Percentiles rank a stretch among this genome's conserved stretches.
phyloP scores from a whole-genome alignment of 2,888 invertebrate genomes.

The Halocaridina rubra region DNA sequence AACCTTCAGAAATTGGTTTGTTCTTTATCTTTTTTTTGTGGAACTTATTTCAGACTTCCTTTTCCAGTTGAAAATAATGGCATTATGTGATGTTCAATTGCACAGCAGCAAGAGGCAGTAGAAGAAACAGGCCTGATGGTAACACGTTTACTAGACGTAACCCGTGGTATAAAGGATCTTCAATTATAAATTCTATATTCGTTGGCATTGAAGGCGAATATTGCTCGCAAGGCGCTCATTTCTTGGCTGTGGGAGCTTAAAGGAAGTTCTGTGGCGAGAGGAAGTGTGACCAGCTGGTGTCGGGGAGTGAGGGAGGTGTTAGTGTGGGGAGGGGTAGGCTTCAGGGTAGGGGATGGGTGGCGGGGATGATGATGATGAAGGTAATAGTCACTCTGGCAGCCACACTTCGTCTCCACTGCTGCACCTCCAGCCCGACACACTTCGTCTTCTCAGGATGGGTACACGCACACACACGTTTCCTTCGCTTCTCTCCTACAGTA shows the following conservation, averaged over 20 bases:
- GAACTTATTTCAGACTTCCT: too few species aligned
- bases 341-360: neutral
- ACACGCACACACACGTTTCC: too few species aligned
- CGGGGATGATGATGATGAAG: neutral
- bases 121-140: neutral
- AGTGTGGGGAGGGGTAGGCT: neutral
- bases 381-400: neutral
- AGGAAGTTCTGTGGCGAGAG: conserved; percentile 36
- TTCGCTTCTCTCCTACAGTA: too few species aligned
- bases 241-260: neutral
- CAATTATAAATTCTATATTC: too few species aligned
- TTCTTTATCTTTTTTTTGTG: too few species aligned
- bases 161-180: too few species aligned
- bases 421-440: too few species aligned
- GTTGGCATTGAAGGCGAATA: neutral
- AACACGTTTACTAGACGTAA: neutral
- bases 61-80: too few species aligned
- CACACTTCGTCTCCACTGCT: neutral
- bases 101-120: neutral
- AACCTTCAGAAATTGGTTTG: too few species aligned
- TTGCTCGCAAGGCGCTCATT: neutral
- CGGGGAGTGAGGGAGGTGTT: neutral
- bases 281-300: conserved; percentile 41
- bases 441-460: too few species aligned
- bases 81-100: neutral